A percentile compares a stretch with the other conserved stretches of the same genome.
Conservation (phyloP, 2,797 vertebrate genomes). For the Corythornis leucogaster region DNA sequence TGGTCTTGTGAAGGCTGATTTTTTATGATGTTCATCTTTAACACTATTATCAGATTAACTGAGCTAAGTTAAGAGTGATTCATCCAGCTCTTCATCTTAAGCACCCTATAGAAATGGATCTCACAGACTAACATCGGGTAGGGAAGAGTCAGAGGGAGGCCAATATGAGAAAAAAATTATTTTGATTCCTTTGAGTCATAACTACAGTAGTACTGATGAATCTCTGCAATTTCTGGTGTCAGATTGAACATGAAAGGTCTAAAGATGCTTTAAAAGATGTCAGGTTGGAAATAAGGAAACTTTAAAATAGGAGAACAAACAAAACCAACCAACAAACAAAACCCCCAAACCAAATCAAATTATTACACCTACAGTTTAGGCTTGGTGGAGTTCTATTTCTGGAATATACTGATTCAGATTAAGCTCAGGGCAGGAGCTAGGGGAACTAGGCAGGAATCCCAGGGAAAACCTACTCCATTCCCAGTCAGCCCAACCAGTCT, state of each 20-base stretch:
- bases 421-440: neutral
- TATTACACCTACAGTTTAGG: neutral
- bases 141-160: neutral
- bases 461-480: neutral
- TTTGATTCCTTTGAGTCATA: neutral
- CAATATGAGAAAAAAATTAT: neutral
- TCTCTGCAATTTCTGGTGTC: neutral
- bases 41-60: neutral
- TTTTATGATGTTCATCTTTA: neutral
- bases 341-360: neutral
- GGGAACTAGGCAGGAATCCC: neutral
- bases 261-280: neutral
- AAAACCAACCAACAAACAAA: neutral
- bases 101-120: neutral
- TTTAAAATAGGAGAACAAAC: neutral
- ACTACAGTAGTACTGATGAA: neutral
- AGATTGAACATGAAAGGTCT: neutral
- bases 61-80: neutral
- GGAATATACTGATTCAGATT: neutral
- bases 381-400: accelerated
- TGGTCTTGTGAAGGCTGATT: neutral
- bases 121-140: neutral
- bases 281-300: neutral
- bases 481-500: neutral
- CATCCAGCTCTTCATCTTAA: neutral